These are phyloP conservation scores for Plebejus argus DNA, from an alignment of 2,888 invertebrate species.

Conservation along the genomic window DNA sequence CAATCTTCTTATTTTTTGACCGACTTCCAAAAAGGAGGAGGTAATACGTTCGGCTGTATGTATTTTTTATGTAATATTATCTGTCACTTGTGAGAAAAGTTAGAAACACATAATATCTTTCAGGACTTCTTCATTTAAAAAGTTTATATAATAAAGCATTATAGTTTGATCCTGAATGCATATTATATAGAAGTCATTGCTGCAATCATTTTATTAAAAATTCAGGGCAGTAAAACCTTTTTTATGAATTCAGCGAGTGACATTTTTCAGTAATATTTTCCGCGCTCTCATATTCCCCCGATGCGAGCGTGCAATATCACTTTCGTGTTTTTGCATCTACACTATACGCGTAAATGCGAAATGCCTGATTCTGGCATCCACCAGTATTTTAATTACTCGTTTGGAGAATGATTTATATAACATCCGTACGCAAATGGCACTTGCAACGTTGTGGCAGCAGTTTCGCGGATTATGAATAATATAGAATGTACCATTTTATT, in stretches of 20 bases:
- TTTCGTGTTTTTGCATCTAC: slow-evolving; percentile 54
- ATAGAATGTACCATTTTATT: slow-evolving; percentile 19
- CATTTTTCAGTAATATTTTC: slow-evolving; percentile 29
- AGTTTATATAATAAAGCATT: not conserved
- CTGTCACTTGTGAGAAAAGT: too few species aligned
- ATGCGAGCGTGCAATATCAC: slow-evolving; percentile 51
- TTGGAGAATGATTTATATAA: slow-evolving; percentile 76
- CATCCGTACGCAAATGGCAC: slow-evolving; percentile 58
- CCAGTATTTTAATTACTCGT: slow-evolving; percentile 80
- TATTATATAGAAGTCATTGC: not conserved
- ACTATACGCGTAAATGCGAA: slow-evolving; percentile 63
- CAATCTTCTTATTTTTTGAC: too few species aligned
- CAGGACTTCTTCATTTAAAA: not conserved
- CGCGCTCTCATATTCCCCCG: slow-evolving; percentile 50
- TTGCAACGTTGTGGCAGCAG: slow-evolving; percentile 50
- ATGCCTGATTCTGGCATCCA: slow-evolving; percentile 72
- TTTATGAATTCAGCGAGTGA: slow-evolving; percentile 23
- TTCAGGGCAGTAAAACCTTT: slow-evolving; percentile 10
- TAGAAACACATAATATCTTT: not conserved
- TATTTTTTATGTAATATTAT: too few species aligned
- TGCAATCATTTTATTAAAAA: slow-evolving; percentile 9
- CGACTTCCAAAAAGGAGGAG: too few species aligned
- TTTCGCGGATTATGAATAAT: slow-evolving; percentile 45
- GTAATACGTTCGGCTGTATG: too few species aligned
- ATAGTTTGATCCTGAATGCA: not conserved